phyloP scores from a whole-genome alignment of 2,888 invertebrate species.

The Lepidocyrtoides sp. region DNA sequence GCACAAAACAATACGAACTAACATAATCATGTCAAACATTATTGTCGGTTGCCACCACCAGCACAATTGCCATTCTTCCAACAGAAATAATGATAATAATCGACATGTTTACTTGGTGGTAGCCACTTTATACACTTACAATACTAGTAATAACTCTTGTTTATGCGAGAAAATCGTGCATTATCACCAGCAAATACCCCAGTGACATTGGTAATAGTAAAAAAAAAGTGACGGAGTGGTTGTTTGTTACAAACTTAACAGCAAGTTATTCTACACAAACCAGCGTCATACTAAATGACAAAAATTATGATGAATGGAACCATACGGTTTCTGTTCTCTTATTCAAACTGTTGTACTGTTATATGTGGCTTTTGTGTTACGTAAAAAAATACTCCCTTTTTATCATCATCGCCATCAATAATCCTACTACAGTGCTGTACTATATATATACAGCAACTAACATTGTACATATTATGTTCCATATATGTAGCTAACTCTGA shows the following conservation, averaged over 20 bases:
- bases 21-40: slow-evolving; percentile 21
- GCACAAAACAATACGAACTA: not conserved
- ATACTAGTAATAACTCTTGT: not conserved
- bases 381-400: slow-evolving; percentile 14
- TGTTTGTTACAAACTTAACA: too few species aligned
- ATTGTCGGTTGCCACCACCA: slow-evolving; percentile 10
- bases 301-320: slow-evolving; percentile 70
- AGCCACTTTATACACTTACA: slow-evolving; percentile 3
- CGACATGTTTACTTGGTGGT: slow-evolving; percentile 14
- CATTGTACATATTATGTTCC: not conserved
- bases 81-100: slow-evolving; percentile 35
- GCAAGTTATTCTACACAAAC: too few species aligned
- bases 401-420: slow-evolving; percentile 29
- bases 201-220: slow-evolving; percentile 57
- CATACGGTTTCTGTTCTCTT: slow-evolving; percentile 41
- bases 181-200: not conserved
- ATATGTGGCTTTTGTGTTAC: slow-evolving; percentile 57
- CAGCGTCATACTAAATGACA: slow-evolving; percentile 25
- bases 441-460: not conserved
- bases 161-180: not conserved
- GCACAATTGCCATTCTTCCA: not conserved
- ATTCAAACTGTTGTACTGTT: slow-evolving; percentile 26
- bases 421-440: not conserved
- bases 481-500: not conserved
- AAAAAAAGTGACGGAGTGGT: slow-evolving; percentile 2